These are phyloP conservation scores for Clarias fuscus DNA, from an alignment of 2,797 vertebrate species.

Conservation along the genomic window DNA sequence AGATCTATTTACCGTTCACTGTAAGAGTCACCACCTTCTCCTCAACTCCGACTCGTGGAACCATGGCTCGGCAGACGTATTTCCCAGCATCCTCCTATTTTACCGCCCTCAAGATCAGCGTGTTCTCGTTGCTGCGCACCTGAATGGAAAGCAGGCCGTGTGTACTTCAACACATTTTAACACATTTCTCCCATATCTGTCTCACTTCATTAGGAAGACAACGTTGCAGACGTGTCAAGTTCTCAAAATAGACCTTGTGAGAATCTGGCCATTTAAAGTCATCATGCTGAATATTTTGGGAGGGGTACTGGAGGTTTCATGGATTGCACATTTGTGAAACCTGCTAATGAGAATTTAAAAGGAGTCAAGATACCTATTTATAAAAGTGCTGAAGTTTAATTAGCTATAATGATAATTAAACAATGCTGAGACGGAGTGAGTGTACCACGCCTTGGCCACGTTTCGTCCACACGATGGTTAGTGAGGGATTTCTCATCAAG, in stretches of 20 bases:
- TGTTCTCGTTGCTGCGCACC: conserved; percentile 97
- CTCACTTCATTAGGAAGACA: neutral
- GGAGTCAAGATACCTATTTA: neutral
- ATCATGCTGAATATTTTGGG: neutral
- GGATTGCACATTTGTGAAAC: neutral
- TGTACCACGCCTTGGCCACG: conserved; percentile 93
- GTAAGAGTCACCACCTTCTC: conserved; percentile 95
- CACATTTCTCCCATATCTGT: neutral
- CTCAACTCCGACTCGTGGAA: conserved; percentile 92
- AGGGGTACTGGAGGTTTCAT: neutral
- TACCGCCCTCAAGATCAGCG: conserved; percentile 89
- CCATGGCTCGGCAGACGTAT: conserved; percentile 93
- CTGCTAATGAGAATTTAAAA: neutral
- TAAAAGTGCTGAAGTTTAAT: neutral
- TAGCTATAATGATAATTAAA: neutral
- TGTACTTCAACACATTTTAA: neutral
- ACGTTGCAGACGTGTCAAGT: neutral
- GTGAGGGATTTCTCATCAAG: conserved; percentile 96
- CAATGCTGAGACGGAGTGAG: neutral
- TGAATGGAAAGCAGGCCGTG: conserved; percentile 56
- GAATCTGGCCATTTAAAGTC: neutral
- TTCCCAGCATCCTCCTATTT: conserved; percentile 96
- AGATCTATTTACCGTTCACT: neutral
- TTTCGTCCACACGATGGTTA: conserved; percentile 99
- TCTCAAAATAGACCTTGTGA: neutral